These are phyloP conservation scores for Pempheris klunzingeri DNA, from an alignment of 2,797 vertebrate genomes.

Conservation along the genomic window DNA sequence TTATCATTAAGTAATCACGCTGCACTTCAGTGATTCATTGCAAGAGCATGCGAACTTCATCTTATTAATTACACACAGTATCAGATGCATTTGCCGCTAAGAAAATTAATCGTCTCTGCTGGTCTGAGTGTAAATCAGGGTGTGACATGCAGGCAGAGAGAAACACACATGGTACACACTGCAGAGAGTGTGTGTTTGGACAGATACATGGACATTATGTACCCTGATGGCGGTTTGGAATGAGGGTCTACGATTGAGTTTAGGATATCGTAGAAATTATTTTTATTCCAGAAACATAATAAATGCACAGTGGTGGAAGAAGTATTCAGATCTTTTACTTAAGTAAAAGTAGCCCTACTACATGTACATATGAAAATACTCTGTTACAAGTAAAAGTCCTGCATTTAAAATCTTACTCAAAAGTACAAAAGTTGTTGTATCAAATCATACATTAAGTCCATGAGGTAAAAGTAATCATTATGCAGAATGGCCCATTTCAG, in stretches of 20 bases:
- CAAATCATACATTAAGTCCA: too few relatives aligned
- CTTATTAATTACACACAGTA: not conserved
- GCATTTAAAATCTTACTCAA: too few relatives aligned
- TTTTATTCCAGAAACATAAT: not conserved
- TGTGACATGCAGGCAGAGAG: not conserved
- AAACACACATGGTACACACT: not conserved
- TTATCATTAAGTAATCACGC: conserved; percentile 2
- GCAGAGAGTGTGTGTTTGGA: not conserved
- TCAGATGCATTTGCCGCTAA: not conserved
- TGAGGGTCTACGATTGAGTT: not conserved
- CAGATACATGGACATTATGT: not conserved
- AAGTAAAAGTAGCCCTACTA: too few relatives aligned
- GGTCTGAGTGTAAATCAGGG: conserved; percentile 9
- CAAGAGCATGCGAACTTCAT: conserved; percentile 8
- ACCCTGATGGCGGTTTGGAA: not conserved
- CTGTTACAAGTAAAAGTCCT: too few relatives aligned
- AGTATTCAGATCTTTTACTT: too few relatives aligned
- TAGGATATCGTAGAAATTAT: not conserved
- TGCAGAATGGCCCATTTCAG: too few relatives aligned
- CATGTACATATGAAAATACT: too few relatives aligned
- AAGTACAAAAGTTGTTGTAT: too few relatives aligned
- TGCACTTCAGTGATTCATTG: not conserved
- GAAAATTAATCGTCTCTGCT: not conserved
- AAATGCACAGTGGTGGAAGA: not conserved
- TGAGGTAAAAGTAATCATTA: too few relatives aligned